Percentiles rank a stretch among this genome's conserved stretches.
These are phyloP conservation scores for Lottia gigantea DNA, from an alignment of 2,888 invertebrate species.

Conservation along the genomic window DNA sequence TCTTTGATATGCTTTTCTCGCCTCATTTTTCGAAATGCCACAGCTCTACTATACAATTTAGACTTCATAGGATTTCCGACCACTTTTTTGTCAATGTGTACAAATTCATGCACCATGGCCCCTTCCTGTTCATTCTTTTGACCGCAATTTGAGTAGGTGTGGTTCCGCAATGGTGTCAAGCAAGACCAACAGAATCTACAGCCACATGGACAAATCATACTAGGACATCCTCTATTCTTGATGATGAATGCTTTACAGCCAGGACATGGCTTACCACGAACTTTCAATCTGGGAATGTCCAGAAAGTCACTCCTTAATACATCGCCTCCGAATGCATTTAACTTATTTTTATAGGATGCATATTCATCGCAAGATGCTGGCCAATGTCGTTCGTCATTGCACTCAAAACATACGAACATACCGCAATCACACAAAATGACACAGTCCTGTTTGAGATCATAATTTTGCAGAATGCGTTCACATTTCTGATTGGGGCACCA, in stretches of 20 bases:
- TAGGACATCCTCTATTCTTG: constrained; percentile 43
- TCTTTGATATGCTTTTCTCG: background rate
- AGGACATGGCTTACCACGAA: constrained; percentile 45
- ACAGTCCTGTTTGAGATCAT: background rate
- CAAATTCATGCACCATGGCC: background rate
- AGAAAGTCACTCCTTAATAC: too few species aligned
- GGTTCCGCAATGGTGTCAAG: constrained; percentile 23
- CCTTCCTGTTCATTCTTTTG: background rate
- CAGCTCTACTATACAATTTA: background rate
- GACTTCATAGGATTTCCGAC: background rate
- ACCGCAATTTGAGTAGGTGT: background rate
- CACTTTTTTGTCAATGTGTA: background rate
- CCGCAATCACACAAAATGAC: constrained; percentile 36
- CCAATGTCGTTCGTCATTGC: constrained; percentile 43
- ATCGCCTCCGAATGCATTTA: constrained; percentile 34
- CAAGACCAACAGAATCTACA: constrained; percentile 47
- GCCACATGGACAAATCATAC: constrained; percentile 41
- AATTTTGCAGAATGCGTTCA: background rate
- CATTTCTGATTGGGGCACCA: background rate
- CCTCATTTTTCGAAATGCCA: background rate
- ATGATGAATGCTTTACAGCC: constrained; percentile 42
- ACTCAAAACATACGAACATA: constrained; percentile 38
- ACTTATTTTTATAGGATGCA: constrained; percentile 27
- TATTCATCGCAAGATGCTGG: constrained; percentile 41
- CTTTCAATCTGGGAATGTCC: background rate